Evolutionary conservation across 1,140 invertebrate species (phyloP).

Genomic region (Pectinophora gossypiella): DNA sequence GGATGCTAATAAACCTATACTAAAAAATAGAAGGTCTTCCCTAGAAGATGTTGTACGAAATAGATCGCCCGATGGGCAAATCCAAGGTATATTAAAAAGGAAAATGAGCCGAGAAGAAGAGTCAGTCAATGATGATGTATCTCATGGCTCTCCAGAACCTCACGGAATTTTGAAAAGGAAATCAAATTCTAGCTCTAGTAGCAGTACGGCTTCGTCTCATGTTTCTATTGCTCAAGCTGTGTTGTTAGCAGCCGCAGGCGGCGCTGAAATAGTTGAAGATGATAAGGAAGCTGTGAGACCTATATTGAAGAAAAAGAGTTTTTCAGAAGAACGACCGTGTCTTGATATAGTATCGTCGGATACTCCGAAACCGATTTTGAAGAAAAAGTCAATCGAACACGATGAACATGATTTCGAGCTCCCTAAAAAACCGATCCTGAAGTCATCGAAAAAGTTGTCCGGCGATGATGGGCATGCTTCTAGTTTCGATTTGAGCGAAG

Average conservation of each 20-base stretch:
- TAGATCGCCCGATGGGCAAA: slow-evolving; percentile 75
- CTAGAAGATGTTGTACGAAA: slow-evolving; percentile 80
- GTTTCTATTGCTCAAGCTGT: slow-evolving; percentile 83
- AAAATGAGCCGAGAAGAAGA: slow-evolving; percentile 73
- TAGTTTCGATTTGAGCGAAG: slow-evolving; percentile 74
- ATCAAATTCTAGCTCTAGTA: slow-evolving; percentile 78
- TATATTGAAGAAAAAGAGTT: slow-evolving; percentile 88
- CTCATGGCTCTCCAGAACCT: slow-evolving; percentile 78
- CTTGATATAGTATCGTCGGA: slow-evolving; percentile 60
- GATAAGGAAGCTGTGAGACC: slow-evolving; percentile 82
- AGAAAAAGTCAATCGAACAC: slow-evolving; percentile 89
- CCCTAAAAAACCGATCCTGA: slow-evolving; percentile 87
- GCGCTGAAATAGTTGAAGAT: slow-evolving; percentile 76
- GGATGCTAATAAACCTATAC: slow-evolving; percentile 79
- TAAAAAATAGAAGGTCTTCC: slow-evolving; percentile 82
- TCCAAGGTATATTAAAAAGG: slow-evolving; percentile 71
- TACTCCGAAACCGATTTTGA: slow-evolving; percentile 85
- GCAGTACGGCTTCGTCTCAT: slow-evolving; percentile 76
- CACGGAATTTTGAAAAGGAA: slow-evolving; percentile 87
- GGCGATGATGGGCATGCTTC: slow-evolving; percentile 72
- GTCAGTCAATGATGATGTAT: slow-evolving; percentile 62
- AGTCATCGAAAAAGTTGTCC: slow-evolving; percentile 81
- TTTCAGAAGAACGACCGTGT: slow-evolving; percentile 75
- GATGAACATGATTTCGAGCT: slow-evolving; percentile 84
- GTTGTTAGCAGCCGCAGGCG: slow-evolving; percentile 79